These are phyloP conservation scores for Hylaeus volcanicus DNA, from an alignment of 1,140 invertebrate genomes.

Conservation along the genomic window DNA sequence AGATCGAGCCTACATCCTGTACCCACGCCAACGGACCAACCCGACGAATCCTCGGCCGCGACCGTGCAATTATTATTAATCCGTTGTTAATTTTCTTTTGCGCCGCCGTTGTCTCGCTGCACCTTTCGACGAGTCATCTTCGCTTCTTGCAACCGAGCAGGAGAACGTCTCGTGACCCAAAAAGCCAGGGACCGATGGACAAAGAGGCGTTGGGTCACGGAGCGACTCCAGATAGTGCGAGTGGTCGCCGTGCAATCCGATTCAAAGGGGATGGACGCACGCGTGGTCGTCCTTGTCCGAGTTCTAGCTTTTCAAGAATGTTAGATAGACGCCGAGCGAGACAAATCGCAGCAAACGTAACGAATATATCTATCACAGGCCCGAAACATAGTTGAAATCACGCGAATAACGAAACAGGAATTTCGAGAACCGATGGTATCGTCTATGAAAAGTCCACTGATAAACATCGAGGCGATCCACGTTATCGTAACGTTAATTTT, in stretches of 20 bases:
- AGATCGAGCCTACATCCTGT: constrained; percentile 74
- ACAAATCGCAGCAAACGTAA: no score
- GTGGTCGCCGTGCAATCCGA: no score
- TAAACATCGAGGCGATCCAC: no score
- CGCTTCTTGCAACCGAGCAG: not conserved
- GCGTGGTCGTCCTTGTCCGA: constrained; percentile 46
- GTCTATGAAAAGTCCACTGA: no score
- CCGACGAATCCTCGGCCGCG: constrained; percentile 39
- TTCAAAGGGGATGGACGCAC: no score
- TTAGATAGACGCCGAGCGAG: not conserved
- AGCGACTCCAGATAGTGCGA: not conserved
- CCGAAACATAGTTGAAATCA: no score
- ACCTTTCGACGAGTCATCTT: not conserved
- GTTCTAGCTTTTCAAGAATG: constrained; percentile 47
- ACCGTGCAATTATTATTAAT: constrained; percentile 68
- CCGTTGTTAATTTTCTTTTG: constrained; percentile 53
- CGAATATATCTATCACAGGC: no score
- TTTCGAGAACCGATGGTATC: no score
- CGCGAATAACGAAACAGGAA: no score
- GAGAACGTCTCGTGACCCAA: constrained; percentile 34
- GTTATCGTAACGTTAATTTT: no score
- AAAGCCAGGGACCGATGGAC: constrained; percentile 52
- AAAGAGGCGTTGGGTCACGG: constrained; percentile 52
- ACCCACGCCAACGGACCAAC: constrained; percentile 49
- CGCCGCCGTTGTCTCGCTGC: not conserved